These are phyloP conservation scores for Ciconia nigra DNA, from an alignment of 2,797 vertebrate genomes.

Conservation along the genomic window DNA sequence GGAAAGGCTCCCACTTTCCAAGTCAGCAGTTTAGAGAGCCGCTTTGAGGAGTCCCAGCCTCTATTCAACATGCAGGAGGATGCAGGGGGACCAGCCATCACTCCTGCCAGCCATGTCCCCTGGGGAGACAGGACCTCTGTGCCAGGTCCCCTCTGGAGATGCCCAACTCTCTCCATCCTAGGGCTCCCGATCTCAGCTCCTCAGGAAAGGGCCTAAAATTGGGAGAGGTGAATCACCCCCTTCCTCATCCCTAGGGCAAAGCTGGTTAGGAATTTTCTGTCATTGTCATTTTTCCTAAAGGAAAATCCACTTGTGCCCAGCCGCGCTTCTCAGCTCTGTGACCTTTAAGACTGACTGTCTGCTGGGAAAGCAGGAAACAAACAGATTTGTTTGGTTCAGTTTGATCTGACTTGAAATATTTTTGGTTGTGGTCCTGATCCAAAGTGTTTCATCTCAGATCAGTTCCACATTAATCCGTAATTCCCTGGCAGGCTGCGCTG, in stretches of 20 bases:
- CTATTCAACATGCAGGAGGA: background rate
- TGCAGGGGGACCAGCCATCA: background rate
- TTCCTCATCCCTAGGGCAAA: background rate
- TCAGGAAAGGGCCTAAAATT: background rate
- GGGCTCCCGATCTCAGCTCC: background rate
- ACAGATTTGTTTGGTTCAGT: constrained; percentile 55
- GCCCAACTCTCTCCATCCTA: background rate
- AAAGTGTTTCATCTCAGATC: constrained; percentile 55
- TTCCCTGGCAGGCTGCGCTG: background rate
- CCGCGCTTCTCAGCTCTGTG: background rate
- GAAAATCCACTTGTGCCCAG: constrained; percentile 26
- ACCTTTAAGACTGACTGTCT: constrained; percentile 55
- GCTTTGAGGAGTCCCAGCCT: background rate
- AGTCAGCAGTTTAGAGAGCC: background rate
- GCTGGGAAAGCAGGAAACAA: constrained; percentile 61
- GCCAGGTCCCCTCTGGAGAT: background rate
- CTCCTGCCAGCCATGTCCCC: background rate
- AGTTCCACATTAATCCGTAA: constrained; percentile 45
- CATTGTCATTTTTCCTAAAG: constrained; percentile 16
- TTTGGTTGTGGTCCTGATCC: constrained; percentile 37
- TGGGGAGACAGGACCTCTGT: background rate
- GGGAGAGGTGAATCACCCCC: background rate
- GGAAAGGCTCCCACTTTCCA: background rate
- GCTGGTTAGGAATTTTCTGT: constrained; percentile 18
- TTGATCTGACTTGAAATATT: constrained; percentile 17